Conservation (phyloP, 2,797 vertebrate genomes). For the Denticeps clupeoides region DNA sequence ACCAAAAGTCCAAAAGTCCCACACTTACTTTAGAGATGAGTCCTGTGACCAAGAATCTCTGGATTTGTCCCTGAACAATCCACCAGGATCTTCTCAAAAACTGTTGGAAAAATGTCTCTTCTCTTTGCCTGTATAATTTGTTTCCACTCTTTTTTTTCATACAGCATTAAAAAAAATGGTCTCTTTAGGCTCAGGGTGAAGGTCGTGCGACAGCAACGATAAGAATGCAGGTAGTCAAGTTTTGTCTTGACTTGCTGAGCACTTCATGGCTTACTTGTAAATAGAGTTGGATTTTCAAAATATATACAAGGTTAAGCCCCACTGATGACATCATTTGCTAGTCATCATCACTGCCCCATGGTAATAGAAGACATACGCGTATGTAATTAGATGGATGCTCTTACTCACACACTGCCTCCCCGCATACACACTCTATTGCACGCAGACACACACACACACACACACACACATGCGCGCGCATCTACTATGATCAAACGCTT, state of each 20-base stretch:
- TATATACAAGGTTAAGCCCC: constrained; percentile 40
- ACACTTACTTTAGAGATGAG: constrained; percentile 23
- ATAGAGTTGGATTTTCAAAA: constrained; percentile 18
- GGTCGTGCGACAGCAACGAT: not conserved
- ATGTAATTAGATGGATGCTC: constrained; percentile 42
- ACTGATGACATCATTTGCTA: constrained; percentile 53
- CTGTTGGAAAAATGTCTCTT: constrained; percentile 10
- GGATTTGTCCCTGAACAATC: constrained; percentile 11
- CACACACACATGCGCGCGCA: constrained; percentile 1
- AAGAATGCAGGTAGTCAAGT: constrained; percentile 5
- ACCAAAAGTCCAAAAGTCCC: constrained; percentile 1
- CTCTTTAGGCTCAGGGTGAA: not conserved
- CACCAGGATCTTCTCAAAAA: constrained; percentile 2
- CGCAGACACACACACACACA: constrained; percentile 8
- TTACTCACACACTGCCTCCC: constrained; percentile 44
- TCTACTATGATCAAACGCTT: no score
- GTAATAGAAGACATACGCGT: constrained; percentile 37
- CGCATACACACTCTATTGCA: no score
- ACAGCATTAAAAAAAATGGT: constrained; percentile 4
- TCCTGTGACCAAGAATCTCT: not conserved
- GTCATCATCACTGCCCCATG: constrained; percentile 42
- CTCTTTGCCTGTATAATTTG: not conserved
- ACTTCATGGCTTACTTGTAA: constrained; percentile 21
- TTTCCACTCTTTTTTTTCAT: no score
- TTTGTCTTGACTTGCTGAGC: constrained; percentile 21